Evolutionary conservation across 2,888 invertebrate species (phyloP).

Genomic region (Spialia ferax): DNA sequence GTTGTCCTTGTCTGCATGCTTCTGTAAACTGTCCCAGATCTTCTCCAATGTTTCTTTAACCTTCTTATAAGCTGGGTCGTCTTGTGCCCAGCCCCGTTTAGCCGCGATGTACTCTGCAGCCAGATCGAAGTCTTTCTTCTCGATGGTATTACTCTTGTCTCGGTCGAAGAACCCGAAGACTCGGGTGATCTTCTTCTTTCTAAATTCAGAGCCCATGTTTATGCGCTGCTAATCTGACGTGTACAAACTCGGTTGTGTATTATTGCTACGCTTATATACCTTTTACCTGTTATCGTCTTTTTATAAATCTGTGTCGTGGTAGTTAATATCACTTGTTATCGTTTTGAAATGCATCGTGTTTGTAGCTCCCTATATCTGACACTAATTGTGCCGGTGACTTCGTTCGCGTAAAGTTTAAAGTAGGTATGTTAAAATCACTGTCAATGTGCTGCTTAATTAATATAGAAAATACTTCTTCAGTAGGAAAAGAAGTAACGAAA

Average conservation of each 20-base stretch:
- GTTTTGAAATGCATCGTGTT: conserved; percentile 8
- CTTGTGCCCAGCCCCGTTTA: conserved; percentile 91
- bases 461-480: no score
- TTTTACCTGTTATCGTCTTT: conserved; percentile 7
- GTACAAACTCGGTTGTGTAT: neutral
- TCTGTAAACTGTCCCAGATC: conserved; percentile 94
- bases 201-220: conserved; percentile 92
- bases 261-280: conserved; percentile 34
- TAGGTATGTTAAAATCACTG: no score
- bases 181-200: conserved; percentile 94
- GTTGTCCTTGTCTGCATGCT: conserved; percentile 93
- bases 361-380: neutral
- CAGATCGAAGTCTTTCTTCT: conserved; percentile 94
- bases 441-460: no score
- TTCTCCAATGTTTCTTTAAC: conserved; percentile 91
- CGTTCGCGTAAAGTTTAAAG: no score
- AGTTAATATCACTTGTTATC: conserved; percentile 49
- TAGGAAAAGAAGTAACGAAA: no score
- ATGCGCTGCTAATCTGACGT: neutral
- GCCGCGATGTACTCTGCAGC: conserved; percentile 94
- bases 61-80: conserved; percentile 90
- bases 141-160: conserved; percentile 95
- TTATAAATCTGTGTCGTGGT: conserved; percentile 27
- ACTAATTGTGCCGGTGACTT: no score
- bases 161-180: conserved; percentile 96